Base-by-base conservation (phyloP, 2,888 invertebrate species). In the Axea sp. region DNA sequence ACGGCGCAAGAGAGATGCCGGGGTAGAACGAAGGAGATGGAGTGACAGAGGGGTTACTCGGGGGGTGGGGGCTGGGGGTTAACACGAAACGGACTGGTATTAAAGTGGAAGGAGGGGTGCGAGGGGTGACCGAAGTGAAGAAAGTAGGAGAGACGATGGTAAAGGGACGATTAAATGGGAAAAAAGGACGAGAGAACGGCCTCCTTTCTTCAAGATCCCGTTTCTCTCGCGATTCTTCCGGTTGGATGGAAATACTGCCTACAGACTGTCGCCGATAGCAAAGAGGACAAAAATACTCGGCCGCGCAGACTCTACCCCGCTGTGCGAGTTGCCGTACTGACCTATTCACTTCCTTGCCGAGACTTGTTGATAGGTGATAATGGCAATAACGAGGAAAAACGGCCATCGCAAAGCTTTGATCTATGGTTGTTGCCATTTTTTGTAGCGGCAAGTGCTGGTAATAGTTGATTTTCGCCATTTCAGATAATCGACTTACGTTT, bases 1-100 rank as follows among this genome's bases (percentile, higher is more conserved):
- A 78, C 78, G 74, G 76, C 78, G 80, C 79, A 82, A 81, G 82
- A 78, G 80, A 80, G 78, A 78, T 76, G 64, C 7, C 30, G 28
- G 53, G 45, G 49, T 76, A 71, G 76, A 76, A 69, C 59, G 59
- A 78, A 76, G 31, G 73, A 53, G 77, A 53, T 53, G 55, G 69
- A 37, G 64, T 22, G 75, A 35, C 59, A 35, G 73, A 60, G 68
- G 62, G 65, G 72, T 55, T 67, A 69, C 47, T 53, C 37, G 15
- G 71, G 64, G 55, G 77, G 15, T 68, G 64, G 55, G 77, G 74
- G 68, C 69, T 45, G 57, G 57, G 77, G 74, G 68, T 69, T 45
- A 51, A 51, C 41, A 51, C 41, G 64, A 43, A 67, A 55, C 62
- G 73, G 51, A 79, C 39, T 47, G 59, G 60, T 31, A 55, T 69